Base-by-base conservation (phyloP, 2,888 invertebrate genomes). In the Spodoptera exigua region DNA sequence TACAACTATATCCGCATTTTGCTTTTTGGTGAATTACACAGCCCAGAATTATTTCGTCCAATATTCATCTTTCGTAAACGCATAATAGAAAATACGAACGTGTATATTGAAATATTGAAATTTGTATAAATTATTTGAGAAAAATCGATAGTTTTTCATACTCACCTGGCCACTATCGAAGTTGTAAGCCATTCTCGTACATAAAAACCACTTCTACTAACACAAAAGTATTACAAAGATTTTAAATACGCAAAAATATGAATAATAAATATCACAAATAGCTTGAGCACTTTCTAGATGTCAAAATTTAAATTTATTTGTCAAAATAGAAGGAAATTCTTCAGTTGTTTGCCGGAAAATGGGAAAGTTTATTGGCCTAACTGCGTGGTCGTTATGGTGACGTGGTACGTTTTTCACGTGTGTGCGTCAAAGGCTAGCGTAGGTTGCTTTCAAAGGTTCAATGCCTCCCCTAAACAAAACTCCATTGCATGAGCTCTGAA, bases 101-200 rank as follows among this genome's bases (percentile, higher is more conserved):
- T n/a, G n/a, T n/a, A n/a, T n/a, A n/a, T n/a, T n/a, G n/a, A n/a
- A n/a, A n/a, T n/a, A n/a, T n/a, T n/a, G n/a, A n/a, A n/a, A n/a
- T n/a, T n/a, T n/a, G n/a, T n/a, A n/a, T n/a, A n/a, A n/a, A 27
- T 13, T 14, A 1, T 34, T 36, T 1, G 32, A 1, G 2, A 34
- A 13, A 17, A 18, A 17, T 17, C 12, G 5, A 18, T 17, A 48
- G 60, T 69, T 66, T 64, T 69, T 56, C 35, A 41, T 11, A 87
- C 89, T 87, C 76, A 94, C 93, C 78, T 94, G 93, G 36, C 90
- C 93, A 63, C 93, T 93, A 62, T 93, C 90, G 81, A 94, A 94
- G 79, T 92, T 90, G 71, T 80, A 93, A 51, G 93, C 85, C 93
- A 94, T 94, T 43, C 59, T 77, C 61, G 34, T 43, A 27, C 18